Evolutionary conservation across 2,113 vertebrate species (phyloP), one percentile per base, ranked within the genome.

Genomic region (Tychaedon coryphoeus): DNA sequence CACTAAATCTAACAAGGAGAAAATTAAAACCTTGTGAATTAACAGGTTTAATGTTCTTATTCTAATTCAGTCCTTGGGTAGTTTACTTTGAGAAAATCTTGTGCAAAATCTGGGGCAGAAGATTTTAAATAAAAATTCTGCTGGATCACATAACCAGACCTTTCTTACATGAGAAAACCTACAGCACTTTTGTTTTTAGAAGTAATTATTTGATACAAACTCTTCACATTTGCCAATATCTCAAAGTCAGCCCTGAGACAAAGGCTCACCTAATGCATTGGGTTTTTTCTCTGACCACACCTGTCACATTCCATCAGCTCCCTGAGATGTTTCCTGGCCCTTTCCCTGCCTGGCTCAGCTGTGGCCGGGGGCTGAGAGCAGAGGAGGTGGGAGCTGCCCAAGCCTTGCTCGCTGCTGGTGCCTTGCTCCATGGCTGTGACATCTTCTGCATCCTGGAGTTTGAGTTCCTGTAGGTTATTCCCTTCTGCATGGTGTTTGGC

Each of bases 21-120:
- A 92, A 79, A 93, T 76, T 47, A 72, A 88, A 88, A 69, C 36
- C 20, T 58, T 36, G 19, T 61, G 45, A 81, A 66, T 50, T 42
- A 73, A 74, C 9, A 78, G 51, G 47, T 74, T 93, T 90, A 53
- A 64, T 6, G 2, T 16, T 86, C 31, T 89, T 87, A 64, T 7
- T 65, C 40, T 79, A 40, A 64, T 75, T 86, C 58, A 69, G 28
- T 64, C 43, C 34, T 85, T 51, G 58, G 18, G n/a, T 31, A 64
- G 53, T 82, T 87, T 85, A 6, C 78, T 67, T 78, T 58, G 29
- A 62, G 29, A 50, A 93, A 92, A 71, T 50, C 3, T 29, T 51
- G 56, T 22, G 36, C 53, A 75, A 14, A 81, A 78, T 58, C 50
- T 12, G 3, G 3, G 19, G 18, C 31, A 43, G 28, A 81, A 16